These are phyloP conservation scores for Phalacrocorax brasilianus DNA, from an alignment of 2,113 vertebrate species.

Conservation along the genomic window DNA sequence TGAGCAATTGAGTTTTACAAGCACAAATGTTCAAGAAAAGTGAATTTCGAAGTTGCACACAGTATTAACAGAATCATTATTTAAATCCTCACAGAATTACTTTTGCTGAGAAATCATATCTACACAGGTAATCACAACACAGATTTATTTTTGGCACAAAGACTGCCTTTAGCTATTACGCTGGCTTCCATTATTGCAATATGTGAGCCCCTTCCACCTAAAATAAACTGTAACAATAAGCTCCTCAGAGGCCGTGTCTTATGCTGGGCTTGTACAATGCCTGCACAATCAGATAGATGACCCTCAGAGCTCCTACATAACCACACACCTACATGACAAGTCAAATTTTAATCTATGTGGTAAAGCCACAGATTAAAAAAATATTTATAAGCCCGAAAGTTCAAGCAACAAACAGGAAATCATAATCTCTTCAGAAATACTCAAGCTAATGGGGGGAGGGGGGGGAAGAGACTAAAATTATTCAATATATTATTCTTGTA, in stretches of 20 bases:
- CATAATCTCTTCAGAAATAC: neutral
- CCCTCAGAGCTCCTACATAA: neutral
- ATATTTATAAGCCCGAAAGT: neutral
- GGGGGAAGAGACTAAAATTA: neutral
- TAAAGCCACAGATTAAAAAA: neutral
- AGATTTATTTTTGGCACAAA: neutral
- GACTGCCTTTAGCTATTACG: neutral
- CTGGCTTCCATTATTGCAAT: neutral
- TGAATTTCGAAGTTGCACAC: neutral
- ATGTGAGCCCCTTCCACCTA: neutral
- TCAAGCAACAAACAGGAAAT: neutral
- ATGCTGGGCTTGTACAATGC: neutral
- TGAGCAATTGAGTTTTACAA: neutral
- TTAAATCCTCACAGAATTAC: constrained; percentile 3
- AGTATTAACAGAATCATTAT: constrained; percentile 12
- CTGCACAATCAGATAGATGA: neutral
- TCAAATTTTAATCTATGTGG: neutral
- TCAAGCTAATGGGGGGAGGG: neutral
- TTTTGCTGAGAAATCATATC: constrained; percentile 10
- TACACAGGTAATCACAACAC: neutral
- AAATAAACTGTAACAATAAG: neutral
- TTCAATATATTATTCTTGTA: neutral
- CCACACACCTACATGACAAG: neutral
- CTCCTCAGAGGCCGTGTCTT: neutral
- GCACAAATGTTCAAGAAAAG: neutral